Evolutionary conservation across 2,797 vertebrate genomes (phyloP).

Genomic region (Pangasius djambal): DNA sequence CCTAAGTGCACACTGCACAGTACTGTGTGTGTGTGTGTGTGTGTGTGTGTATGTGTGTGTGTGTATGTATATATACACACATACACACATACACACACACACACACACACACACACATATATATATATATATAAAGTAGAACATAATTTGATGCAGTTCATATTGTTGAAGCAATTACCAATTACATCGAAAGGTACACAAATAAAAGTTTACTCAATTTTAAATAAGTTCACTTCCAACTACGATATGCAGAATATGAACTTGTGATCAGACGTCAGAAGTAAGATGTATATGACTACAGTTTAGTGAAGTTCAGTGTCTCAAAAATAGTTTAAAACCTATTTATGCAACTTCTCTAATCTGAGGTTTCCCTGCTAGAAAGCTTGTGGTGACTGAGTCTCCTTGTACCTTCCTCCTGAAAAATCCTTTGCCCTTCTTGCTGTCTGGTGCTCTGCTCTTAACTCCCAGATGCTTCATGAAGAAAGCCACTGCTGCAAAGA

Average conservation of each 20-base stretch:
- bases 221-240: background rate
- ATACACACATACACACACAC: too few relatives aligned
- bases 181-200: background rate
- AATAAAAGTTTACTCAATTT: background rate
- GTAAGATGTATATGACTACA: background rate
- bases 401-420: constrained; percentile 83
- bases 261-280: background rate
- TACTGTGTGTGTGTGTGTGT: too few relatives aligned
- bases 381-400: background rate
- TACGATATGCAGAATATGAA: background rate
- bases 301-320: background rate
- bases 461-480: constrained; percentile 93
- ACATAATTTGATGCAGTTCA: too few relatives aligned
- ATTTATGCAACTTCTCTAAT: background rate
- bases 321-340: background rate
- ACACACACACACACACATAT: too few relatives aligned
- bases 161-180: background rate
- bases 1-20: too few relatives aligned
- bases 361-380: background rate
- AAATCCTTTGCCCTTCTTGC: constrained; percentile 86
- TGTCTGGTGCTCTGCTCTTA: constrained; percentile 82
- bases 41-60: too few relatives aligned
- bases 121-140: too few relatives aligned
- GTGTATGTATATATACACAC: too few relatives aligned
- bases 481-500: constrained; percentile 79